Base-by-base conservation (phyloP, 2,797 vertebrate genomes). In the Pangasius mekongensis region DNA sequence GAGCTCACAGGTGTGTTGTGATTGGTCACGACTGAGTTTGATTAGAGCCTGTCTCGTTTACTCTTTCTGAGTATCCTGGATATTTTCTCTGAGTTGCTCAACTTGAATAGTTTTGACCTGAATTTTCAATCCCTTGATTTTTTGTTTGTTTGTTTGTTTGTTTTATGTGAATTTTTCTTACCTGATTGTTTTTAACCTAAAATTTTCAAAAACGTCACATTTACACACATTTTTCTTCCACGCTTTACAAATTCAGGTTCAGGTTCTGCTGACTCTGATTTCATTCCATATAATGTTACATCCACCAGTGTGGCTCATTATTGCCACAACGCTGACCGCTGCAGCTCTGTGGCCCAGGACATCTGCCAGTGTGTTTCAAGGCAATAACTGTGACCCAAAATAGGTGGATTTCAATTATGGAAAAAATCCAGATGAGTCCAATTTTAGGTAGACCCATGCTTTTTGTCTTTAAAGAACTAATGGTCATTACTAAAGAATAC, bases 21-120 rank as follows among this genome's bases (percentile, higher is more conserved):
- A 47, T 73, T 74, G 39, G 39, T 74, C 71, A 18, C 14, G 66
- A 33, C 71, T 30, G n/a, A 67, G 30, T n/a, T n/a, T 64, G 62
- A 62, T 24, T 27, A 62, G 60, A n/a, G 91, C 16, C 16, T 56
- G 54, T 56, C 54, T 18, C 14, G 1, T 49, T 91, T 91, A 7
- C 6, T 62, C 82, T 78, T 10, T 62, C 83, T 85, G 10, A 13
- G 78, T 88, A 84, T 85, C 90, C 20, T 24, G 22, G 58, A 60
- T 24, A 8, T 60, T 60, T 58, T 58, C 20, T 58, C 5, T 20
- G 5, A 58, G 20, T 22, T 22, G 1, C 56, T 22, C 2, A 6
- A 7, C 56, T 16, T 58, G 20, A 58, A 58, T 54, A 16, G 7
- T 30, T 60, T 30, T 30, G 0, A 66, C 10, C 3, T 66, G 11